Evolutionary conservation across 2,888 invertebrate species (phyloP).

Genomic region (Torymus aiolomorphi): DNA sequence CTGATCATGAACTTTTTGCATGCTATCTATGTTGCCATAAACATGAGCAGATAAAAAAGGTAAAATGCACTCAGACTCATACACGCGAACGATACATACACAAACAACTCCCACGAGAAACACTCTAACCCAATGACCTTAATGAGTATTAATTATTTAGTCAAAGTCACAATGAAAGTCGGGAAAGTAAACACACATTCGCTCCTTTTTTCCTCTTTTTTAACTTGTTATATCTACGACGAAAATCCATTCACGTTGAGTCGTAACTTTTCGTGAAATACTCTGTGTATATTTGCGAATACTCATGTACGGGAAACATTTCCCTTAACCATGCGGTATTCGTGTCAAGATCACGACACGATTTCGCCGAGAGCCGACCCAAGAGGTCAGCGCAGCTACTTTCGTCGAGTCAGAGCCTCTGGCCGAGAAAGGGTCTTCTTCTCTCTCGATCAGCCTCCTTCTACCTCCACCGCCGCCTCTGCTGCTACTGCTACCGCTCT

Average conservation of each 20-base stretch:
- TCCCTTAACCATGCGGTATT: conserved; percentile 54
- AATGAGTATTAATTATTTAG: conserved; percentile 61
- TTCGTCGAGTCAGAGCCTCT: conserved; percentile 60
- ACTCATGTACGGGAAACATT: conserved; percentile 30
- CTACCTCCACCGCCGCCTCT: conserved; percentile 19
- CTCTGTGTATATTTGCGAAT: conserved; percentile 21
- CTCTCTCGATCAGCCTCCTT: conserved; percentile 36
- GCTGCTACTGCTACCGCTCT: conserved; percentile 52
- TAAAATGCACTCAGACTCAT: conserved; percentile 14
- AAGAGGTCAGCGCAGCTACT: conserved; percentile 63
- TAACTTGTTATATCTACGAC: conserved; percentile 1
- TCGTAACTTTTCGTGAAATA: conserved; percentile 24
- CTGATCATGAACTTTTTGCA: conserved; percentile 25
- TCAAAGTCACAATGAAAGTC: conserved; percentile 35
- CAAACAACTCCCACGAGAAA: conserved; percentile 46
- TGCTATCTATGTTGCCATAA: conserved; percentile 17
- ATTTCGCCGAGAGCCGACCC: conserved; percentile 59
- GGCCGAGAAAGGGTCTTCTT: conserved; percentile 60
- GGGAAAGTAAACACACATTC: conserved; percentile 23
- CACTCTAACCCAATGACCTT: conserved; percentile 67
- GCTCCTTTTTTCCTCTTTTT: not conserved
- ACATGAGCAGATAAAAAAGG: conserved; percentile 21
- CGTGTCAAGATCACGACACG: conserved; percentile 63
- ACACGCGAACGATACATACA: conserved; percentile 13
- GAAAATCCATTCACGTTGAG: conserved; percentile 24